phyloP scores from a whole-genome alignment of 2,113 vertebrate species.

The Onychostoma macrolepis region DNA sequence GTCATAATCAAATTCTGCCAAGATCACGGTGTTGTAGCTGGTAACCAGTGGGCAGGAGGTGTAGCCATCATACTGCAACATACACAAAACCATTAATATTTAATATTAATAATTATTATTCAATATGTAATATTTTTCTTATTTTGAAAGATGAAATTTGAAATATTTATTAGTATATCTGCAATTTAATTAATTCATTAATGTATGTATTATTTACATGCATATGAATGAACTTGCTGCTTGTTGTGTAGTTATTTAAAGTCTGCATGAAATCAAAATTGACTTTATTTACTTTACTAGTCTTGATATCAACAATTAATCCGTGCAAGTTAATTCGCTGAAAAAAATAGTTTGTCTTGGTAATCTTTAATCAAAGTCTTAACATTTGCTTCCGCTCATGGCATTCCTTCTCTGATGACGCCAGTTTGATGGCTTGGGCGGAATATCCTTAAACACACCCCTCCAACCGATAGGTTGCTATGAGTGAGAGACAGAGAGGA shows the following conservation, averaged over 20 bases:
- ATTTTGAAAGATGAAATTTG: not conserved
- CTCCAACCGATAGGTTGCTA: too few relatives aligned
- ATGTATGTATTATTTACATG: not conserved
- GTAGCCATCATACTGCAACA: conserved; percentile 91
- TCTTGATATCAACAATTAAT: too few relatives aligned
- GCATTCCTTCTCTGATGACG: too few relatives aligned
- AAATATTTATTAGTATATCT: not conserved
- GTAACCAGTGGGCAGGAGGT: conserved; percentile 95
- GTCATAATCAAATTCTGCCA: conserved; percentile 93
- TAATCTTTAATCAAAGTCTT: too few relatives aligned
- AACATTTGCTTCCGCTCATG: too few relatives aligned
- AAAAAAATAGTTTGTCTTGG: too few relatives aligned
- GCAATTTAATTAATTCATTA: not conserved
- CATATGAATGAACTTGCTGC: not conserved
- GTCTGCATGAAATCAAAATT: too few relatives aligned
- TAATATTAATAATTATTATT: not conserved
- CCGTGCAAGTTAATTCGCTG: too few relatives aligned
- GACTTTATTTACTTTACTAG: too few relatives aligned
- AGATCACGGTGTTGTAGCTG: conserved; percentile 87
- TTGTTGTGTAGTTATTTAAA: not conserved
- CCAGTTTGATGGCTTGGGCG: too few relatives aligned
- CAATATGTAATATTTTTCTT: not conserved
- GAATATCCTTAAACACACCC: too few relatives aligned
- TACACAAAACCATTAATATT: not conserved
- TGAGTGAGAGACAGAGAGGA: too few relatives aligned